Conservation (phyloP, 1,140 invertebrate species). For the Anthonomus grandis region DNA sequence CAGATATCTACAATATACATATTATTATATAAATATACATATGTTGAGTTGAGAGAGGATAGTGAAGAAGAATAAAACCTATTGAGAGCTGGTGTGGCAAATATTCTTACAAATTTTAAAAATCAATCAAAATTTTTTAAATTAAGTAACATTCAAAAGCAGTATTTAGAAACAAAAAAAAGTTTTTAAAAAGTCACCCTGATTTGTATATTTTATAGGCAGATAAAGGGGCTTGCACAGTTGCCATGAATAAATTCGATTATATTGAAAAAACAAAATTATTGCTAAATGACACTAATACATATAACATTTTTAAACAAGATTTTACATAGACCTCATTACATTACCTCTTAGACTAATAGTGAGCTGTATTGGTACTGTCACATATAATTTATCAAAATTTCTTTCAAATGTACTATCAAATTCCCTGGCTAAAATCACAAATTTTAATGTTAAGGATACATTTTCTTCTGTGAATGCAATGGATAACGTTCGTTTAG, state of each 20-base stretch:
- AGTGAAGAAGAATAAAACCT: too few species aligned
- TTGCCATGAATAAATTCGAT: too few species aligned
- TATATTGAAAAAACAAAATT: too few species aligned
- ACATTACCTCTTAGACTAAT: constrained; percentile 8
- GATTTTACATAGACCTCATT: too few species aligned
- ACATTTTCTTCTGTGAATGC: constrained; percentile 2
- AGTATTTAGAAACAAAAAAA: neutral
- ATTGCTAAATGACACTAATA: too few species aligned
- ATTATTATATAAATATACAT: too few species aligned
- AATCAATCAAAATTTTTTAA: neutral
- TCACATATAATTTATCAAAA: too few species aligned
- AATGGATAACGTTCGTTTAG: neutral
- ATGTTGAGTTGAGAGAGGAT: too few species aligned
- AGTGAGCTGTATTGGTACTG: neutral
- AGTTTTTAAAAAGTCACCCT: neutral
- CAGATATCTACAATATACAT: too few species aligned
- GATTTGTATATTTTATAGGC: constrained; percentile 1
- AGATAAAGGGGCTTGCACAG: neutral
- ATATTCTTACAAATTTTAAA: too few species aligned
- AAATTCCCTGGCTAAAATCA: neutral
- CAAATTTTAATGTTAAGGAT: constrained; percentile 1
- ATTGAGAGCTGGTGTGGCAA: too few species aligned
- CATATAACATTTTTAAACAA: too few species aligned
- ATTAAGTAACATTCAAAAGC: neutral
- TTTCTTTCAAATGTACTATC: constrained; percentile 9